These are phyloP conservation scores for Propithecus coquereli DNA, from an alignment of 2,113 vertebrate genomes.

Conservation along the genomic window DNA sequence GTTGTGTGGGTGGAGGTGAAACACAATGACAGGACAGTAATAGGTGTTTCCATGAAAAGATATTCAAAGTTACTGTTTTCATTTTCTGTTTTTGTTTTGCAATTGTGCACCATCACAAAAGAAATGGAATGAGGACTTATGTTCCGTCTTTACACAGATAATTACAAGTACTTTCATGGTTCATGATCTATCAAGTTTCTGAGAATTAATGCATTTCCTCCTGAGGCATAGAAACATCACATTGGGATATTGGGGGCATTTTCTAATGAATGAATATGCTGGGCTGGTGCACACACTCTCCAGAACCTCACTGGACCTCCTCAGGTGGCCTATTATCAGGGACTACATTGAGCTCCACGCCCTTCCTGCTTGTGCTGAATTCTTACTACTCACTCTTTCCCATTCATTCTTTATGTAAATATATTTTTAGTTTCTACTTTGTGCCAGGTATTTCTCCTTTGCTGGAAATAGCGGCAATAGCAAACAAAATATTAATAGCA, in stretches of 20 bases:
- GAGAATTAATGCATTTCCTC: not conserved
- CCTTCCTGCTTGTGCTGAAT: not conserved
- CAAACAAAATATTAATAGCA: not conserved
- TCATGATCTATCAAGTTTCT: not conserved
- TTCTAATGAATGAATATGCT: not conserved
- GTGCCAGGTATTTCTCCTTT: not conserved
- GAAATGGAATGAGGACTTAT: not conserved
- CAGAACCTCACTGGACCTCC: not conserved
- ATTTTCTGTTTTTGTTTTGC: not conserved
- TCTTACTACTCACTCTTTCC: not conserved
- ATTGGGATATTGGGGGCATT: not conserved
- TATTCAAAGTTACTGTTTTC: not conserved
- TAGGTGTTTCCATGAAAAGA: not conserved
- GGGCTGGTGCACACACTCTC: not conserved
- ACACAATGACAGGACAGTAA: not conserved
- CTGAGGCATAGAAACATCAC: not conserved
- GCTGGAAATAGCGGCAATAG: not conserved
- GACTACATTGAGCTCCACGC: not conserved
- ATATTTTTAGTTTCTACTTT: not conserved
- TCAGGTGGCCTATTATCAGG: not conserved
- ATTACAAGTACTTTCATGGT: constrained; percentile 15
- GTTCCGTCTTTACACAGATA: not conserved
- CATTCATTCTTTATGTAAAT: not conserved
- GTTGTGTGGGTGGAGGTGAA: not conserved
- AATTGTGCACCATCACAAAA: not conserved